phyloP scores from a whole-genome alignment of 2,888 invertebrate genomes.

The Mythimna albipuncta region DNA sequence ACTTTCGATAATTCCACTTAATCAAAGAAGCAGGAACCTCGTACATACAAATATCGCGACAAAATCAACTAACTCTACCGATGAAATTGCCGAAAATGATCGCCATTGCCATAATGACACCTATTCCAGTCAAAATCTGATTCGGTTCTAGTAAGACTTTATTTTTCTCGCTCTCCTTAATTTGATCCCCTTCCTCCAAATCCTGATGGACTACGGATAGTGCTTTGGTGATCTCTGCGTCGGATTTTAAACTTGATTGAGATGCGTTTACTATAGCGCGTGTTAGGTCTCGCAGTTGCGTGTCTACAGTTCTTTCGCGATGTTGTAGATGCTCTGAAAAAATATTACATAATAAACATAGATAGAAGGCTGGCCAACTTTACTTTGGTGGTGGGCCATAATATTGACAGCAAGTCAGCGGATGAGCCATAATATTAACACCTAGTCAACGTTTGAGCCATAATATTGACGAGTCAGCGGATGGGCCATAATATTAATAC shows the following conservation, averaged over 20 bases:
- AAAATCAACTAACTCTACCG: slow-evolving; percentile 82
- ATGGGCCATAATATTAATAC: neutral
- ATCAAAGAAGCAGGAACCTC: slow-evolving; percentile 51
- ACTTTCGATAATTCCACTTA: slow-evolving; percentile 13
- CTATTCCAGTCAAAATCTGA: slow-evolving; percentile 82
- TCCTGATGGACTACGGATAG: slow-evolving; percentile 84
- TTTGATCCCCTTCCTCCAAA: slow-evolving; percentile 79
- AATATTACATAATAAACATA: neutral
- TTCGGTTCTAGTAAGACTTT: slow-evolving; percentile 76
- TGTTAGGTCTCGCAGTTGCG: slow-evolving; percentile 81
- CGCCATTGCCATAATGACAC: slow-evolving; percentile 79
- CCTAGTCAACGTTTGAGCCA: neutral
- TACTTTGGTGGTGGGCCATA: neutral
- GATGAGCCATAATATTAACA: no score
- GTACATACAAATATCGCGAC: neutral
- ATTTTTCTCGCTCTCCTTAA: slow-evolving; percentile 63
- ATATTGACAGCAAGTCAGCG: neutral
- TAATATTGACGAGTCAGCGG: neutral
- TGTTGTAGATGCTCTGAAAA: slow-evolving; percentile 84
- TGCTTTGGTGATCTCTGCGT: slow-evolving; percentile 82
- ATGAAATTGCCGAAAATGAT: slow-evolving; percentile 82
- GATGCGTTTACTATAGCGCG: slow-evolving; percentile 80
- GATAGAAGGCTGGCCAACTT: no score
- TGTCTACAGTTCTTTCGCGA: slow-evolving; percentile 79
- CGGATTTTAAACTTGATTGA: slow-evolving; percentile 82